Percentiles rank a stretch among this genome's conserved stretches.
Evolutionary conservation across 2,113 vertebrate genomes (phyloP).

Genomic region (Semicossyphus pulcher): DNA sequence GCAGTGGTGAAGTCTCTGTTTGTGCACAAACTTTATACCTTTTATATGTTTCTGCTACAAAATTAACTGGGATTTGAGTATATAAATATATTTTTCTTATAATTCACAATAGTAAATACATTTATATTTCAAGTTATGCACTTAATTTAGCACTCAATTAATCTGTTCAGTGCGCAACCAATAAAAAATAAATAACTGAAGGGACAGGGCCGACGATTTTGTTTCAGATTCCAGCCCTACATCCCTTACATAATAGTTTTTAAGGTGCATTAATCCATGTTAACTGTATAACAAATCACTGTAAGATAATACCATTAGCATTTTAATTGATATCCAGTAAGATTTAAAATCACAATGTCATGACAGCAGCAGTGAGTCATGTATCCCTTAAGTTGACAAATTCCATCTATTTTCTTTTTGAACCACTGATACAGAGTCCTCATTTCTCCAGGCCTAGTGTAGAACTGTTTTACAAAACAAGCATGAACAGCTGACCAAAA

Average conservation of each 20-base stretch:
- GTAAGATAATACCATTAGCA: not conserved
- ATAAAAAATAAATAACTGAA: slow-evolving; percentile 5
- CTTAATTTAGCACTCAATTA: no score
- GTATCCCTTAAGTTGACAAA: not conserved
- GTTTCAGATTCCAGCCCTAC: slow-evolving; percentile 25
- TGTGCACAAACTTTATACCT: slow-evolving; percentile 39
- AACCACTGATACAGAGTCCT: not conserved
- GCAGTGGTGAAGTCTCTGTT: slow-evolving; percentile 40
- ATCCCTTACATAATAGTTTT: not conserved
- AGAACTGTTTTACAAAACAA: not conserved
- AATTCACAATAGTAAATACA: slow-evolving; percentile 13
- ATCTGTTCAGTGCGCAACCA: slow-evolving; percentile 30
- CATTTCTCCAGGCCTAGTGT: not conserved
- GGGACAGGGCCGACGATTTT: not conserved
- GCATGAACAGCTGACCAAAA: not conserved
- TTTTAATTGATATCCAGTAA: not conserved
- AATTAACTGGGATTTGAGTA: slow-evolving; percentile 25
- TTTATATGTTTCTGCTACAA: slow-evolving; percentile 34
- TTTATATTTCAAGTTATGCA: slow-evolving; percentile 19
- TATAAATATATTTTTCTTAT: not conserved
- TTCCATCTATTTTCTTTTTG: not conserved
- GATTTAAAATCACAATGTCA: slow-evolving; percentile 4
- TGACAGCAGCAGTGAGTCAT: not conserved
- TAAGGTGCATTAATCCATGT: not conserved
- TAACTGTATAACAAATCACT: not conserved